Base-by-base conservation (phyloP, 2,888 invertebrate species). In the Tenthredo livida region DNA sequence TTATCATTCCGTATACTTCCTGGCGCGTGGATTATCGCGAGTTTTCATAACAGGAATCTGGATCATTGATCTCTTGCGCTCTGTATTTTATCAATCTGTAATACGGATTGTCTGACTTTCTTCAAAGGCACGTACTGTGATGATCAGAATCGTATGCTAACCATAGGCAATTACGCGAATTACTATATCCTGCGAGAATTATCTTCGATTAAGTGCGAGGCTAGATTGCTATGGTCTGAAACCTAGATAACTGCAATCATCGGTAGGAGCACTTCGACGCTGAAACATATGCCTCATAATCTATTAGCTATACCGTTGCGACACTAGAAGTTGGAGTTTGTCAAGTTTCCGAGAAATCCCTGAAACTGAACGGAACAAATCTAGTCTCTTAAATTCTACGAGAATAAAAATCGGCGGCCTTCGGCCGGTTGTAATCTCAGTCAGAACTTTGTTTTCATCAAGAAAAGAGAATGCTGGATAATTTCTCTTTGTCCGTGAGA, bases 401-500 rank as follows among this genome's bases (percentile, higher is more conserved):
- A 17, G 67, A 67, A 67, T 67, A 6, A 33, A 21, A 73, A 10
- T 25, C 43, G 72, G 12, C 43, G 43, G 21, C 40, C 40, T 43
- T 73, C 25, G 7, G 6, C 25, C 43, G 43, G n/a, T 5, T 37
- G 37, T 37, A 33, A 70, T 70, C 7, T n/a, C 6, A 17, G 33
- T 25, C 15, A 9, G 21, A 73, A 73, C n/a, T 73, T 40, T 43
- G 40, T 43, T 43, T 73, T 29, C 43, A 73, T 73, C 21, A 43
- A 73, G 21, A 40, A 61, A 33, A 80, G 58, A 61, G 80, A 80
- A 80, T 80, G 80, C 40, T 77, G 40, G 61, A 61, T 61, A 40
- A 80, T 80, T 80, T 80, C 61, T 50, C 80, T 61, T 80, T 61
- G 80, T 80, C 80, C 80, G 15, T 80, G 80, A 80, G 80, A 37